Base-by-base conservation (phyloP, 1,140 invertebrate species). In the Halictus rubicundus region DNA sequence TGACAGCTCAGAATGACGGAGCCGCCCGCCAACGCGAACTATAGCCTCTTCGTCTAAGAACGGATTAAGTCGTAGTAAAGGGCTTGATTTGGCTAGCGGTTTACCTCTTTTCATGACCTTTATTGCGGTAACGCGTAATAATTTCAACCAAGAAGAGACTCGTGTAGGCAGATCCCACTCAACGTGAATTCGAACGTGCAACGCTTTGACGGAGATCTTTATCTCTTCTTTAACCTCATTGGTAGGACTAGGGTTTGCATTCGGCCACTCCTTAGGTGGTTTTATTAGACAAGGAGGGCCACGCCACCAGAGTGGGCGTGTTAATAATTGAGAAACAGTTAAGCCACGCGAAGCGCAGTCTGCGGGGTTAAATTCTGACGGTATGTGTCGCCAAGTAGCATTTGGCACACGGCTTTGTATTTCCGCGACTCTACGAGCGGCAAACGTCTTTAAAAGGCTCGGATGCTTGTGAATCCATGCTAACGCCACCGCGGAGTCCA, bases 281-380 rank as follows among this genome's bases (percentile, higher is more conserved):
- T 57, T 16, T 7, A 21, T 2, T 9, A 73, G 60, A 59, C 70
- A 73, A 6, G 59, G 2, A 0, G 60, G 71, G 0, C 71, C 71
- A 12, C 23, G 12, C 71, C 46, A 74, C 71, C 71, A 74, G 7
- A 74, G 49, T 0, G 5, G 8, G 12, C 64, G 71, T 6, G 7
- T 9, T 6, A 10, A 6, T 2, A 74, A 46, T 0, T 54, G 21
- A 0, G 23, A 7, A 2, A 25, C 5, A 0, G 46, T 21, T 2
- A 64, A 0, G 1, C 61, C 46, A 1, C 71, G 14, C 4, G 71
- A 74, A 1, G 71, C 71, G 16, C 46, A 74, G 25, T 74, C 74
- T 0, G 65, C 74, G 0, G 65, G 74, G 6, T 77, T 77, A 12
- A 12, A 52, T 14, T 52, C 12, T 8, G 49, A 14, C 1, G 49